phyloP scores from a whole-genome alignment of 2,888 invertebrate species.

The Anoplius nigerrimus region DNA sequence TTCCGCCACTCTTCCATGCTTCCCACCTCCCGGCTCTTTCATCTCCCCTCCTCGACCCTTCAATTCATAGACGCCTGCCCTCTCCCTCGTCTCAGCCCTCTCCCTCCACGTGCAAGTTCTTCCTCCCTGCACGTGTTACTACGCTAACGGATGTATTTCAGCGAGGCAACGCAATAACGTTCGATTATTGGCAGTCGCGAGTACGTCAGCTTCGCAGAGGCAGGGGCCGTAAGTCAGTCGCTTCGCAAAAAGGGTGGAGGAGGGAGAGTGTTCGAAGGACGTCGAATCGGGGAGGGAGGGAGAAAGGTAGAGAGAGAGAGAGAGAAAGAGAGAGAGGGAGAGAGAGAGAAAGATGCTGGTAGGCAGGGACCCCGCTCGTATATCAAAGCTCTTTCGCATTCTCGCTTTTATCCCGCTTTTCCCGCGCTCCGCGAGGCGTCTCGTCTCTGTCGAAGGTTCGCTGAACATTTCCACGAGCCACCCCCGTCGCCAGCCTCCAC shows the following conservation, averaged over 20 bases:
- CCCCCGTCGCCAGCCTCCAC: no score
- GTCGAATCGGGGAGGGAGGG: neutral
- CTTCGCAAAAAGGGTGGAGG: no score
- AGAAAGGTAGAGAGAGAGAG: neutral
- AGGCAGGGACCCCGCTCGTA: conserved; percentile 57
- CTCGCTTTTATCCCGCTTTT: conserved; percentile 47
- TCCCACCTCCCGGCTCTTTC: conserved; percentile 10
- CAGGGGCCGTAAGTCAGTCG: conserved; percentile 15
- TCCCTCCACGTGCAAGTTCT: neutral
- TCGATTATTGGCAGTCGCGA: conserved; percentile 70
- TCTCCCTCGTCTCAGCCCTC: neutral
- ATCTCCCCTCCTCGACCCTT: conserved; percentile 19
- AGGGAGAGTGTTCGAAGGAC: no score
- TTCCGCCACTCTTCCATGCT: neutral
- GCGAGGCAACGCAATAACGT: conserved; percentile 69
- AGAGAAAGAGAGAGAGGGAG: conserved; percentile 2
- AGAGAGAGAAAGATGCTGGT: conserved; percentile 26
- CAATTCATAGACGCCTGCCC: neutral
- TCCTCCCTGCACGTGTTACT: no score
- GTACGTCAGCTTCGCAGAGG: conserved; percentile 45
- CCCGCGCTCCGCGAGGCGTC: conserved; percentile 35
- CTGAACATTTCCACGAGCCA: no score
- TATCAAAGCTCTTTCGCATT: conserved; percentile 64
- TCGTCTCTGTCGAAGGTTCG: conserved; percentile 14
- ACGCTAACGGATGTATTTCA: neutral